Conservation (phyloP, 2,113 vertebrate genomes). For the Kobus ellipsiprymnus region DNA sequence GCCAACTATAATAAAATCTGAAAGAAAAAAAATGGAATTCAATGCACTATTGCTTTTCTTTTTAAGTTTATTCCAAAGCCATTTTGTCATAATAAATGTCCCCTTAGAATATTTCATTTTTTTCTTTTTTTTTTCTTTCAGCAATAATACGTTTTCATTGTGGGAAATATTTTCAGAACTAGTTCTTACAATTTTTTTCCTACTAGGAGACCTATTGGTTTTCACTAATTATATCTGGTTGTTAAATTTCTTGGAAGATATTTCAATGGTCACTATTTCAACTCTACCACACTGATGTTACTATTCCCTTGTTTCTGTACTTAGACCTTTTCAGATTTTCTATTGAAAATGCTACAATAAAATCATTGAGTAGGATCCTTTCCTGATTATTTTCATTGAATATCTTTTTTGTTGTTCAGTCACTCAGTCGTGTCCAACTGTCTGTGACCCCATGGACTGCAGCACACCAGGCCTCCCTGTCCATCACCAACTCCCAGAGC, state of each 20-base stretch:
- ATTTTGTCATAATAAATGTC: not conserved
- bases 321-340: not conserved
- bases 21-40: not conserved
- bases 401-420: not conserved
- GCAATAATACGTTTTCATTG: not conserved
- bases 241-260: not conserved
- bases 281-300: not conserved
- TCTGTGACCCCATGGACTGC: not conserved
- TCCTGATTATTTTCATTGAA: not conserved
- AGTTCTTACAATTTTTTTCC: not conserved
- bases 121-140: not conserved
- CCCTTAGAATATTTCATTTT: not conserved
- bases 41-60: not conserved
- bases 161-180: not conserved
- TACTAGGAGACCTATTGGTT: not conserved
- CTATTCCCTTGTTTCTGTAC: not conserved
- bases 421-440: not conserved
- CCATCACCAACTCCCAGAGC: not conserved
- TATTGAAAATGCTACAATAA: not conserved
- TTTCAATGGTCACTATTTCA: not conserved
- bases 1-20: too few relatives aligned
- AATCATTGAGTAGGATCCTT: not conserved
- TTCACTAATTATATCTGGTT: too few relatives aligned
- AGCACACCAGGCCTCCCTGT: rapidly evolving
- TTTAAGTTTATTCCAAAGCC: not conserved